Conservation (phyloP, 2,113 vertebrate species). For the Leiothrix lutea region DNA sequence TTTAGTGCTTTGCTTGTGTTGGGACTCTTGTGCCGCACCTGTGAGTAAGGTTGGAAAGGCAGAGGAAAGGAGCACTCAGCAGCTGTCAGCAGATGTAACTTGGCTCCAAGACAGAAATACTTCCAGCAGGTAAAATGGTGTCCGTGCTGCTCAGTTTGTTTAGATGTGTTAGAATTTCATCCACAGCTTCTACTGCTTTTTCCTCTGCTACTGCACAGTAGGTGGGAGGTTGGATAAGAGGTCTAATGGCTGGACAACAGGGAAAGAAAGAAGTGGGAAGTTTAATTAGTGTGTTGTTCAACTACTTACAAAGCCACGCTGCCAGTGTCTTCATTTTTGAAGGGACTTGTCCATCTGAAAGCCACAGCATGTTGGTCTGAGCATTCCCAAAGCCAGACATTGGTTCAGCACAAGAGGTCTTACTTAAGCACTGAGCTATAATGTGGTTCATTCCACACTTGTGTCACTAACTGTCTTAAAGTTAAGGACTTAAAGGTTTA, state of each 20-base stretch:
- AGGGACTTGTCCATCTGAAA: not conserved
- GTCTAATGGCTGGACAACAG: not conserved
- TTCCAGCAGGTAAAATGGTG: not conserved
- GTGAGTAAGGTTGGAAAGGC: not conserved
- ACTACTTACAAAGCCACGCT: not conserved
- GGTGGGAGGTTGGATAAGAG: not conserved
- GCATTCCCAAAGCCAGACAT: not conserved
- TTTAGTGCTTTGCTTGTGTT: not conserved
- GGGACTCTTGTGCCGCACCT: not conserved
- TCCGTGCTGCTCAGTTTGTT: not conserved
- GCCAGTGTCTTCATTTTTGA: not conserved
- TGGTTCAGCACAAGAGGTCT: not conserved
- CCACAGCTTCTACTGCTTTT: not conserved
- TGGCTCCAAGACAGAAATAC: not conserved
- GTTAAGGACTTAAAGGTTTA: not conserved
- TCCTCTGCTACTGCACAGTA: not conserved
- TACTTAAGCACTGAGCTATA: not conserved
- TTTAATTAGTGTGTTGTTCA: not conserved
- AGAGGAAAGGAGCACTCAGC: not conserved
- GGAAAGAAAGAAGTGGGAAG: not conserved
- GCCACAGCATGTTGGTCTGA: accelerated
- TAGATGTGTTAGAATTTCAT: not conserved
- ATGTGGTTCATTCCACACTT: not conserved
- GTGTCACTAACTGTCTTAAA: not conserved
- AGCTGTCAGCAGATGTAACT: not conserved